Conservation (phyloP, 1,140 invertebrate species). For the Cardiocondyla obscurior region DNA sequence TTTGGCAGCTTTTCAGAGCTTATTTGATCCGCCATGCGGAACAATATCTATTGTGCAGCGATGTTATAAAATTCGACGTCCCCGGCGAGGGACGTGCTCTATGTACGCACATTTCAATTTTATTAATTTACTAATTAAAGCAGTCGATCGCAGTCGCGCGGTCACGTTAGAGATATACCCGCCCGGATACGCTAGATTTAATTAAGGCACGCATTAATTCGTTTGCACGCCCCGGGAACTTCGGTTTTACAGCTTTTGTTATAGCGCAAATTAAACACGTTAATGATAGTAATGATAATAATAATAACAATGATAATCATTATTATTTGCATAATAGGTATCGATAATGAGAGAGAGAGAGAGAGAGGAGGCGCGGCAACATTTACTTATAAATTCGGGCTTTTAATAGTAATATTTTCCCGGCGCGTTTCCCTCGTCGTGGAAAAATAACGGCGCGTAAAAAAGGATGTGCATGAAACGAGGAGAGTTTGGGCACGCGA, state of each 20-base stretch:
- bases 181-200: conserved; percentile 41
- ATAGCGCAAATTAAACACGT: conserved; percentile 2
- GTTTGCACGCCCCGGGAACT: neutral
- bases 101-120: conserved; percentile 24
- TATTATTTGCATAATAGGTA: neutral
- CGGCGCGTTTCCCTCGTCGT: neutral
- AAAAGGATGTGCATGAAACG: neutral
- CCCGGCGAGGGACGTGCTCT: neutral
- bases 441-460: neutral
- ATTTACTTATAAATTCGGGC: neutral
- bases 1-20: conserved; percentile 9
- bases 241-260: conserved; percentile 30
- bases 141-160: conserved; percentile 26
- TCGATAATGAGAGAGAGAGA: conserved; percentile 12
- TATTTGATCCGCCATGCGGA: neutral
- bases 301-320: conserved; percentile 5
- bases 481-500: neutral
- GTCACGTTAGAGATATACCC: conserved; percentile 20
- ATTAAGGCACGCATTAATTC: conserved; percentile 45
- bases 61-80: conserved; percentile 25
- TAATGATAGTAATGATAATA: conserved; percentile 22
- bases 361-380: no score
- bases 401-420: neutral
- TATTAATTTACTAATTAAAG: conserved; percentile 46
- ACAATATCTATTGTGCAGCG: neutral